Base-by-base conservation (phyloP, 2,888 invertebrate species). In the Cistogaster globosa region DNA sequence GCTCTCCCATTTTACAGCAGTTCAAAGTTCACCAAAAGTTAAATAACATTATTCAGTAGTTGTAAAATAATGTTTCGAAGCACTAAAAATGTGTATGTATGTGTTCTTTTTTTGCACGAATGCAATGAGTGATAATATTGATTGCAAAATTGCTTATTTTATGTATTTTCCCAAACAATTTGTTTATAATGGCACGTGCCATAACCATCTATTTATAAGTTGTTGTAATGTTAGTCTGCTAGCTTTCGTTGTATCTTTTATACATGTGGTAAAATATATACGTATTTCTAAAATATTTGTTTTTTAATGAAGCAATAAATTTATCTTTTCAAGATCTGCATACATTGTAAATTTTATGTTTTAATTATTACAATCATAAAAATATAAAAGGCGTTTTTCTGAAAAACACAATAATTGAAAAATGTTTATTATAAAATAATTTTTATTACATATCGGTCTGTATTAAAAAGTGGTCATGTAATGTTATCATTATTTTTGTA, bases 141-240 rank as follows among this genome's bases (percentile, higher is more conserved):
- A 72, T 84, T 75, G 58, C 45, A 74, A 74, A 63, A 60, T 76
- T 77, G 63, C 63, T 84, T 84, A 65, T 67, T 65, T 76, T 78
- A 51, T 69, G 32, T 71, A 68, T 74, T 84, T 81, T 67, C 77
- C 45, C 48, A 71, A 78, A 81, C 84, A 81, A 84, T 84, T 84
- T 77, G 81, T 77, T 84, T 69, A 74, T 75, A 65, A 67, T 72
- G 84, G 63, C 81, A 81, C 81, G 81, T 81, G 77, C 78, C 74
- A 72, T 68, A 68, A 81, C 78, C 57, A 74, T 62, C 55, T 60
- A 20, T 72, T 58, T 67, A 58, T 14, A 58, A 20, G 58, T 62
- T 32, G 58, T 55, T 38, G 42, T 22, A 20, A 53, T 60, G 51
- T 22, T n/a, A n/a, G n/a, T n/a, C 20, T 57, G 57, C 32, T 53